Evolutionary conservation across 2,113 vertebrate species (phyloP).

Genomic region (Labeo rohita): DNA sequence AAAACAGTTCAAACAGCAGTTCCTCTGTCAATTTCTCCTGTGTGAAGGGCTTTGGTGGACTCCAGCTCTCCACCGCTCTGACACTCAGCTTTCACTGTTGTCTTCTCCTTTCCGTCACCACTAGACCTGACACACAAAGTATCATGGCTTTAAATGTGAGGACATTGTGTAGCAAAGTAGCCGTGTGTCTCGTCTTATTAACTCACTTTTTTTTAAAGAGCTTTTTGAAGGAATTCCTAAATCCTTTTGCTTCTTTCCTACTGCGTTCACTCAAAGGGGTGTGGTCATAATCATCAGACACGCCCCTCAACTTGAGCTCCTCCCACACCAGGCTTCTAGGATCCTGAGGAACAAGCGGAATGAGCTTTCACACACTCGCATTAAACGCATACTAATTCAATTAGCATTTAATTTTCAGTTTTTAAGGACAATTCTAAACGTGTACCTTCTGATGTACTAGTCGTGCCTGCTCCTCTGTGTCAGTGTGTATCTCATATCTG

Average conservation of each 20-base stretch:
- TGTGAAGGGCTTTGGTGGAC: constrained; percentile 70
- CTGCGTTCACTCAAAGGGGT: constrained; percentile 89
- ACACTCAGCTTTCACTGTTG: constrained; percentile 77
- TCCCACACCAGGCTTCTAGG: constrained; percentile 70
- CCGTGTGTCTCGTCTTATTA: constrained; percentile 47
- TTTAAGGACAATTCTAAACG: neutral
- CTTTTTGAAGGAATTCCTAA: constrained; percentile 97
- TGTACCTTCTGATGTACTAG: constrained; percentile 37
- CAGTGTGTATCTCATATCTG: constrained; percentile 29
- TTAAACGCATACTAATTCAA: neutral
- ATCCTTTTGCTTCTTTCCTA: constrained; percentile 93
- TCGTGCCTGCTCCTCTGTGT: constrained; percentile 34
- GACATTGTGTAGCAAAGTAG: neutral
- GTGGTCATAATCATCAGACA: constrained; percentile 85
- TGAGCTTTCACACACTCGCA: neutral
- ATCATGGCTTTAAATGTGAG: neutral
- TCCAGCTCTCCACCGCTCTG: constrained; percentile 77
- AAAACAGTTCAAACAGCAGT: constrained; percentile 80
- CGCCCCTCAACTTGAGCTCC: constrained; percentile 77
- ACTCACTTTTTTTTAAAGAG: constrained; percentile 98
- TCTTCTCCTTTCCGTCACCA: constrained; percentile 85
- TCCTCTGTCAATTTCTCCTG: constrained; percentile 79
- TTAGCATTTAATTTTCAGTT: neutral
- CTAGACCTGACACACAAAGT: constrained; percentile 73
- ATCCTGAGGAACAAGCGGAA: constrained; percentile 61